Percentiles rank a stretch among this genome's conserved stretches.
phyloP scores from a whole-genome alignment of 1,140 invertebrate genomes.

The Carposina sasakii region DNA sequence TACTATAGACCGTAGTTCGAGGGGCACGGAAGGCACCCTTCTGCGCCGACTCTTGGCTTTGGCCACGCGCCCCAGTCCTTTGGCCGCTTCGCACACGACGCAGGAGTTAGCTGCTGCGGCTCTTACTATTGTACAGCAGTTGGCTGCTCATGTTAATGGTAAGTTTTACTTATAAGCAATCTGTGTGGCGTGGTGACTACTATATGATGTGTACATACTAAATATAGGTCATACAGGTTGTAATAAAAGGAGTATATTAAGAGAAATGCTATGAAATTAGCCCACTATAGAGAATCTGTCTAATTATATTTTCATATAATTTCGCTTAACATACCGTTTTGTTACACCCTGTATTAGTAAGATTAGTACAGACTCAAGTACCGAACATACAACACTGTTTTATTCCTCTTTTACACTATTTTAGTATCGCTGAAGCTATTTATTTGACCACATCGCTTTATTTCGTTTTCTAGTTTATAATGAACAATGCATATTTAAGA shows the following conservation, averaged over 20 bases:
- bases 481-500: no score
- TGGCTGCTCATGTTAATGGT: slow-evolving; percentile 78
- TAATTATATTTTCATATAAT: background rate
- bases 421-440: no score
- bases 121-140: slow-evolving; percentile 85
- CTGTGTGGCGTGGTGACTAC: no score
- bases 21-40: slow-evolving; percentile 51
- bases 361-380: no score
- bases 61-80: slow-evolving; percentile 90
- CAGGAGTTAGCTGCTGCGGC: slow-evolving; percentile 88
- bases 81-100: slow-evolving; percentile 88
- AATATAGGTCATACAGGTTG: background rate
- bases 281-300: background rate
- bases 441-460: no score
- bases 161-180: slow-evolving; percentile 9
- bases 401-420: no score
- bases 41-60: slow-evolving; percentile 83
- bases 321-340: no score
- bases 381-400: no score
- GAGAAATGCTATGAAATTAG: background rate
- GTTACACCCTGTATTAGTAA: no score
- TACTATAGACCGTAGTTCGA: slow-evolving; percentile 27
- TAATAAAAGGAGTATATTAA: background rate
- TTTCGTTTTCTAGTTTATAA: no score
- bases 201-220: background rate